Evolutionary conservation across 2,888 invertebrate genomes (phyloP), one percentile per base, ranked within the genome.

Genomic region (Troglohyphantes excavatus): DNA sequence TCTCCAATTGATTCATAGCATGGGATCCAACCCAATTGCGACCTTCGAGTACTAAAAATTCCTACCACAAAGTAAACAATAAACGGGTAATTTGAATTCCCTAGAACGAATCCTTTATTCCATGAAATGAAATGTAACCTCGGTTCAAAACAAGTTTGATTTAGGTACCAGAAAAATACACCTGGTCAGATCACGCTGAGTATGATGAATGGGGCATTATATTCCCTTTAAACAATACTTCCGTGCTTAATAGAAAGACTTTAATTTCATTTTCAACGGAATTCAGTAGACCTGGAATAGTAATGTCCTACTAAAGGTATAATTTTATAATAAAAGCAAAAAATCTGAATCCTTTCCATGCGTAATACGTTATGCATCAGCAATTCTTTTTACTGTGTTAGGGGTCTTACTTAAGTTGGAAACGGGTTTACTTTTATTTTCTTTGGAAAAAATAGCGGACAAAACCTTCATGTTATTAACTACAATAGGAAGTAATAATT

Each of bases 161-260:
- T 39, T 39, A 39, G 13, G 39, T 17, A 17, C 13, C 53, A 1
- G 53, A 53, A 53, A 17, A 13, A 53, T 13, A 53, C 53, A 53
- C 53, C 53, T 53, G 53, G 5, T 53, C 53, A 53, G 17, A 53
- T 53, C n/a, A 17, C 53, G 13, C n/a, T 17, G 13, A 39, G 39
- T 39, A 39, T 39, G 39, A 39, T 13, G 13, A 39, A 39, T 39
- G 53, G 13, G n/a, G n/a, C 17, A 53, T 13, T 53, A 46, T 17
- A 46, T 46, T 46, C 17, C 11, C 5, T 5, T 5, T 13, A n/a
- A 53, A 53, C 53, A 53, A 53, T 53, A 53, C 53, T 53, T 53
- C 53, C 53, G 53, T 53, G 53, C 53, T 53, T n/a, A 53, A n/a
- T 53, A n/a, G 13, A n/a, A 53, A n/a, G n/a, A 53, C 53, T 53